Evolutionary conservation across 2,113 vertebrate genomes (phyloP), one percentile per base, ranked within the genome.

Genomic region (Cephalopholis sonnerati): DNA sequence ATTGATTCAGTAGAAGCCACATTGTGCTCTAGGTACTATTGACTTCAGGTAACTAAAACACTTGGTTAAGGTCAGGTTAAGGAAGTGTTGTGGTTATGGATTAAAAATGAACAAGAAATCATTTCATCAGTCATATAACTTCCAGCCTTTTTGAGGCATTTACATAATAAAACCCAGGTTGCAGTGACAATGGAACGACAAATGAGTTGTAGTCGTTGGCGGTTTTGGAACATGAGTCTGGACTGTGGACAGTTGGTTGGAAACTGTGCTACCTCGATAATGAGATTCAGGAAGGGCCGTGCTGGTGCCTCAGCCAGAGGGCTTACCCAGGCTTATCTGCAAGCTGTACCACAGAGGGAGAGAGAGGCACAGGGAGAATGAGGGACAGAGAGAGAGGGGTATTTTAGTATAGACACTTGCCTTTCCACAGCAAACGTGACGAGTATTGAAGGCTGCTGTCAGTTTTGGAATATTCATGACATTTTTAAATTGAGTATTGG

Each of bases 241-340:
- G 51, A 79, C 57, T 41, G 44, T n/a, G 79, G 91, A 83, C 74
- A 89, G 87, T 82, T 82, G 80, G 75, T 83, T 90, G 83, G 79
- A 87, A 87, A 89, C 59, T 79, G 82, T 75, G 73, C 58, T 74
- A 41, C 79, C 46, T 87, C 51, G 20, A 84, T 90, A 93, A 93
- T 93, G 79, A 89, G 79, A 94, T 94, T 90, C 87, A 84, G 85
- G 76, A 75, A 71, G 70, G 76, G 68, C 69, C 53, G 62, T 92
- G 91, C 73, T 84, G 70, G 59, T 74, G 83, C 82, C 83, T 87
- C 81, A 85, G 89, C 89, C 88, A 87, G 79, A 82, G 89, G 89
- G 90, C 86, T 94, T 90, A 92, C 85, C 79, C 85, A 27, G 87
- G 79, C 92, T 93, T 92, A 91, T 91, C 86, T 89, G 78, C 90